Evolutionary conservation across 37 sponge, comb jelly and placozoan species (phyloP), one percentile per base, ranked within the genome.

Genomic region (Geodia barretti): DNA sequence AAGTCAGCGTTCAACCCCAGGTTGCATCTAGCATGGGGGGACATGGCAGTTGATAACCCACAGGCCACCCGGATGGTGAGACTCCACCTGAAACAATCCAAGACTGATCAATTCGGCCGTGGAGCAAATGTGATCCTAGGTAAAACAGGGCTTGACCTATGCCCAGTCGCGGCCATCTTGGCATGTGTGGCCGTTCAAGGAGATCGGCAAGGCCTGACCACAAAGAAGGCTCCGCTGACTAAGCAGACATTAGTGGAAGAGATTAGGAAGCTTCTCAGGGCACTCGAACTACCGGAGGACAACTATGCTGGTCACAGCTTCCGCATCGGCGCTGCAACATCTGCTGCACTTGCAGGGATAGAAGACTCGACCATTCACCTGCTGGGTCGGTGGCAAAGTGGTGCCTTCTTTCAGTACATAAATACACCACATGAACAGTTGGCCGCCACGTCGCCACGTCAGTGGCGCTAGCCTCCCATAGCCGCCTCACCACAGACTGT

Each of bases 311-410:
- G 68, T 19, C 79, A 79, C 5, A 67, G 68, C 21, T 79, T 79
- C 47, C 68, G 79, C 11, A 79, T 79, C 11, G 79, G 79, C 29
- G 79, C 68, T 23, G 79, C 79, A 17, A 79, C 79, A 20, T 25
- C 79, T 24, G 79, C 79, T 32, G 41, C 41, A 26, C 29, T 25
- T 23, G 67, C 41, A 2, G 68, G 68, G 25, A 32, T 79, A 24
- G 68, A 67, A 8, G 79, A 79, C 67, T 79, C 68, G 5, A 28
- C 25, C n/a, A 79, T 79, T 19, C 66, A 58, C 17, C 17, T 23
- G 1, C 2, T 79, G 43, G 79, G 79, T 0, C 66, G 79, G 1
- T 79, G 79, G 79, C n/a, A 68, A 2, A 77, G 78, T 62, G 63
- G 1, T 2, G 39, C 64, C 4, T 67, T 64, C 38, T 41, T 66